phyloP scores from a whole-genome alignment of 2,888 invertebrate species.

The Anthophora plumipes region DNA sequence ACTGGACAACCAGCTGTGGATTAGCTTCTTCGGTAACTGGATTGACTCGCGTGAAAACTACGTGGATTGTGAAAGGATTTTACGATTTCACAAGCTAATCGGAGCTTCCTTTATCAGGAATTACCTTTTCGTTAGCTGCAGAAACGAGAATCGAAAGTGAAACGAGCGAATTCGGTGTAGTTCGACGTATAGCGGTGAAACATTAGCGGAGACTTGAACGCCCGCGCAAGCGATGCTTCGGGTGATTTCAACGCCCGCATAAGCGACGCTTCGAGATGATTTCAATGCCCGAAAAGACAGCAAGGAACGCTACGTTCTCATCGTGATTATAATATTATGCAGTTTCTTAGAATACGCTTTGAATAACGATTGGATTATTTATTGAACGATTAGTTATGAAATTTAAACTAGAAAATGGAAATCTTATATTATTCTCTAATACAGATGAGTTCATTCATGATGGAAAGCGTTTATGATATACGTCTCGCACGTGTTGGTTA shows the following conservation, averaged over 20 bases:
- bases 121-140: not conserved
- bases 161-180: conserved; percentile 12
- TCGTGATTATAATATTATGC: not conserved
- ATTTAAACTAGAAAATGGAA: not conserved
- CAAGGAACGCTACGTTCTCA: conserved; percentile 1
- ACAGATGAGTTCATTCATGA: not conserved
- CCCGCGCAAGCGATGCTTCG: conserved; percentile 9
- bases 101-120: conserved; percentile 24
- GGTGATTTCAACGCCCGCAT: conserved; percentile 23
- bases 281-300: conserved; percentile 47
- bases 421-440: not conserved
- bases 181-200: not conserved
- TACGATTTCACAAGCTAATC: conserved; percentile 43
- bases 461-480: not conserved
- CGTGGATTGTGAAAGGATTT: conserved; percentile 66
- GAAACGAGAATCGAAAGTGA: not conserved
- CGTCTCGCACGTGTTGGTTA: not conserved
- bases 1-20: conserved; percentile 60
- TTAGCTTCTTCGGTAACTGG: conserved; percentile 80
- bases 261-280: too few relatives aligned
- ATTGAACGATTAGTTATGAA: too few relatives aligned
- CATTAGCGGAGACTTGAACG: conserved; percentile 26
- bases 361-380: not conserved
- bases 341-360: conserved; percentile 9
- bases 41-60: conserved; percentile 79